These are phyloP conservation scores for Felis chaus DNA, from an alignment of 2,113 vertebrate genomes.

Conservation along the genomic window DNA sequence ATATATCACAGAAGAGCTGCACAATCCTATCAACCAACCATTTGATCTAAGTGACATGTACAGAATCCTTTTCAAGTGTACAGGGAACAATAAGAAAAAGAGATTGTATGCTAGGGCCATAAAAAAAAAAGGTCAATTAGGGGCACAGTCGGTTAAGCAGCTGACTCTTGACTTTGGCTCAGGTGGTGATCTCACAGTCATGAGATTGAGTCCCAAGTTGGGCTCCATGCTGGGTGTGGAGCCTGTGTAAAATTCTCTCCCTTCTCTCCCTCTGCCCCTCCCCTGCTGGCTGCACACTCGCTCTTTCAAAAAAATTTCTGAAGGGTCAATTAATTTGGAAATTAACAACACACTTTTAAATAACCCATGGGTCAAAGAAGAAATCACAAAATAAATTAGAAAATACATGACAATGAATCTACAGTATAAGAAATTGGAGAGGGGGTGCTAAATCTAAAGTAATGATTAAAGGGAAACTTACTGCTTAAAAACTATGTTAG, in stretches of 20 bases:
- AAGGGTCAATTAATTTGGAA: not conserved
- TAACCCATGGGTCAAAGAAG: not conserved
- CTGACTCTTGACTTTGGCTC: too few species aligned
- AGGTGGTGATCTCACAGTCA: too few species aligned
- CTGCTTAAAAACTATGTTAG: not conserved
- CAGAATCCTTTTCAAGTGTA: not conserved
- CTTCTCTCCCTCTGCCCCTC: too few species aligned
- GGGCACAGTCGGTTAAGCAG: too few species aligned
- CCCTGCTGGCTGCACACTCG: too few species aligned
- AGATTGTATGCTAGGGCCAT: not conserved
- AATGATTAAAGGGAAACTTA: not conserved
- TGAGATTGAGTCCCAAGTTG: too few species aligned
- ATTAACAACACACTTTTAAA: not conserved
- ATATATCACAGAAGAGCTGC: not conserved
- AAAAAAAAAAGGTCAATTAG: not conserved
- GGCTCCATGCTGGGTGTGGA: too few species aligned
- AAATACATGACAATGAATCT: not conserved
- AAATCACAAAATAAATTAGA: constrained; percentile 14
- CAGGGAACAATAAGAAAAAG: not conserved
- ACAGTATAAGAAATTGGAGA: not conserved
- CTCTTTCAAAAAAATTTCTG: too few species aligned
- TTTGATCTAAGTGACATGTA: not conserved
- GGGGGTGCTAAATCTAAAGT: not conserved
- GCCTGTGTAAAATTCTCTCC: too few species aligned
- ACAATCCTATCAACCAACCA: not conserved